phyloP scores from a whole-genome alignment of 2,113 vertebrate genomes.

The Myotis yumanensis region DNA sequence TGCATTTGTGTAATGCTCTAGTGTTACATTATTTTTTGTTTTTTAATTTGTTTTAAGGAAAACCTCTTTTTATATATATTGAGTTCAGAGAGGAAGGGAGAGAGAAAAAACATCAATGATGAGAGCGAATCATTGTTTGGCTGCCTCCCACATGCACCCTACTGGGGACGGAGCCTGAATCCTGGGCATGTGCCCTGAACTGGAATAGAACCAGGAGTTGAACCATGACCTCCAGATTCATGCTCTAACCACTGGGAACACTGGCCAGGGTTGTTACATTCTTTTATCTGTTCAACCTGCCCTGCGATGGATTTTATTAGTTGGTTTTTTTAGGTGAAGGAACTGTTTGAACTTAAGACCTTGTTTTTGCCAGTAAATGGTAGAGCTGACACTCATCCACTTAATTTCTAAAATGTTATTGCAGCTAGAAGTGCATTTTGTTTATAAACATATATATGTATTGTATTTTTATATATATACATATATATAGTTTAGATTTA shows the following conservation, averaged over 20 bases:
- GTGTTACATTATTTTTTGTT: too few relatives aligned
- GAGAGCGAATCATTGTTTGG: too few relatives aligned
- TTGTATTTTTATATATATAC: not conserved
- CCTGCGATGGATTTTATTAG: not conserved
- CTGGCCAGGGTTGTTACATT: not conserved
- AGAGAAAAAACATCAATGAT: too few relatives aligned
- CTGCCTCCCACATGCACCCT: too few relatives aligned
- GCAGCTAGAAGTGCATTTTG: conserved; percentile 2
- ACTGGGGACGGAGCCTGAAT: too few relatives aligned
- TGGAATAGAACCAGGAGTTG: not conserved
- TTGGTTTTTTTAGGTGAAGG: not conserved
- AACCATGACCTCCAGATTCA: not conserved
- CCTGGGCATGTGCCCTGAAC: not conserved
- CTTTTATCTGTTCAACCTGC: not conserved
- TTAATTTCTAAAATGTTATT: not conserved
- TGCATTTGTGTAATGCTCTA: not conserved
- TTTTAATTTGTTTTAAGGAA: too few relatives aligned
- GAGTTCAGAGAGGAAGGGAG: too few relatives aligned
- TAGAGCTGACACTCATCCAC: not conserved
- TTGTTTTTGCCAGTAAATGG: not conserved
- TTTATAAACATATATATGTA: not conserved
- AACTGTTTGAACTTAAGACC: not conserved
- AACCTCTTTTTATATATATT: too few relatives aligned
- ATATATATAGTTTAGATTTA: not conserved
- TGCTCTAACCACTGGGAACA: too few relatives aligned